phyloP scores from a whole-genome alignment of 2,888 invertebrate species.

The Pseudanteris insignis region DNA sequence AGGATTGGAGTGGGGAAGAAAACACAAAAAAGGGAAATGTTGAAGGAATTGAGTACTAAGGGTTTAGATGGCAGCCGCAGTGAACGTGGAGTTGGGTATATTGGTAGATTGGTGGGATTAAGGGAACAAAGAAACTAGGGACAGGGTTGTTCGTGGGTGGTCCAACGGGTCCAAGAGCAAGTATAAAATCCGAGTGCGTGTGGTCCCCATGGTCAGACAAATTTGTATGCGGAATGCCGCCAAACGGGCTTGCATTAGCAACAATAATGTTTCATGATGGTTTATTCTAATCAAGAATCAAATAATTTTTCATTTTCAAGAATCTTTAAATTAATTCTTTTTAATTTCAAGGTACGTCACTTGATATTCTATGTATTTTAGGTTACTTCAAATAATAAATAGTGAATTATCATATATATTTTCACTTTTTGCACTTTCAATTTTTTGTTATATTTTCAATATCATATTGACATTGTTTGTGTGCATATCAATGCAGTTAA shows the following conservation, averaged over 20 bases:
- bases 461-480: too few species aligned
- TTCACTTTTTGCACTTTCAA: too few species aligned
- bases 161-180: constrained; percentile 25
- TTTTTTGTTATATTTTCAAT: too few species aligned
- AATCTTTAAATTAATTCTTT: neutral
- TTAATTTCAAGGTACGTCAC: constrained; percentile 4
- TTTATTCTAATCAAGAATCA: constrained; percentile 49
- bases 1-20: too few species aligned
- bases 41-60: too few species aligned
- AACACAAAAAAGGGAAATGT: too few species aligned
- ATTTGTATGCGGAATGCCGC: constrained; percentile 34
- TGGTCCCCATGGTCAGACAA: constrained; percentile 21
- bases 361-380: too few species aligned
- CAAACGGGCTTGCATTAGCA: constrained; percentile 13
- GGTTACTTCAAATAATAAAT: too few species aligned
- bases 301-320: constrained; percentile 34
- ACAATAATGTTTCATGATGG: constrained; percentile 20
- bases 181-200: constrained; percentile 34
- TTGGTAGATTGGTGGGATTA: constrained; percentile 15
- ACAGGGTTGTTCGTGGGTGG: constrained; percentile 38
- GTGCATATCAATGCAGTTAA: too few species aligned
- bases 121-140: constrained; percentile 29
- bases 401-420: too few species aligned
- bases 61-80: too few species aligned
- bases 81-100: too few species aligned